Percentiles rank a stretch among this genome's conserved stretches.
Conservation (phyloP, 1,140 invertebrate genomes). For the Conus ventricosus region DNA sequence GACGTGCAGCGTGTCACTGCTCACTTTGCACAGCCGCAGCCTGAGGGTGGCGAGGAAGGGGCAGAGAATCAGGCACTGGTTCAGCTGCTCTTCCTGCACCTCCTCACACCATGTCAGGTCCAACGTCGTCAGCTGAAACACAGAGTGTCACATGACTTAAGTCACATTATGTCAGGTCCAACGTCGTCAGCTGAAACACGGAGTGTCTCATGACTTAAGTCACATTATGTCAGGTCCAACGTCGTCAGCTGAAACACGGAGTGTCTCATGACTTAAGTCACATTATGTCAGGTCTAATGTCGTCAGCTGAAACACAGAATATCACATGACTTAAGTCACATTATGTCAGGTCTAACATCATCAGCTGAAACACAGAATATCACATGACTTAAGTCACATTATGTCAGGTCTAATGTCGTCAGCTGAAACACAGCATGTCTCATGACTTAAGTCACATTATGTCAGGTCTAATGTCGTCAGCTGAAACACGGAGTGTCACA, state of each 20-base stretch:
- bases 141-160: too few species aligned
- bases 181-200: too few species aligned
- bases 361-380: not conserved
- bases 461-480: too few species aligned
- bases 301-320: not conserved
- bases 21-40: not conserved
- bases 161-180: too few species aligned
- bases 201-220: too few species aligned
- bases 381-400: not conserved
- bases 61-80: not conserved
- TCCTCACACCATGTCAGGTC: constrained; percentile 14
- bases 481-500: too few species aligned
- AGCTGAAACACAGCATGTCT: too few species aligned
- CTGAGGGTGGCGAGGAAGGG: not conserved
- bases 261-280: too few species aligned
- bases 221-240: too few species aligned
- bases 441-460: too few species aligned
- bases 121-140: not conserved
- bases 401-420: too few species aligned
- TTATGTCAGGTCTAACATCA: not conserved
- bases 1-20: not conserved
- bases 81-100: not conserved
- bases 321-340: not conserved
- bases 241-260: too few species aligned
- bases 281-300: not conserved